phyloP scores from a whole-genome alignment of 2,113 vertebrate genomes.

The Anoplopoma fimbria region DNA sequence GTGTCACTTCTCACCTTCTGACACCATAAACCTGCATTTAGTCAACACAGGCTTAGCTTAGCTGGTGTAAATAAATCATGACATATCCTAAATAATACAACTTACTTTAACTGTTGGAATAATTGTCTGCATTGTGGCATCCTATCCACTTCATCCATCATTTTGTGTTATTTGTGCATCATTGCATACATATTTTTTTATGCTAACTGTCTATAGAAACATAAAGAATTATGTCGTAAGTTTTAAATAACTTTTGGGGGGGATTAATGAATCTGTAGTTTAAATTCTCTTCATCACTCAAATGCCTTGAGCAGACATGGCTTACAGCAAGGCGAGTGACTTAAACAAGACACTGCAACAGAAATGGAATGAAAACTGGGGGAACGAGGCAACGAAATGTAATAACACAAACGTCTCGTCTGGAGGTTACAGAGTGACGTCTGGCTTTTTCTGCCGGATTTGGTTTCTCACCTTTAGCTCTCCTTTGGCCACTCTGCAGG shows the following conservation, averaged over 20 bases:
- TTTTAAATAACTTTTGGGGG: too few species aligned
- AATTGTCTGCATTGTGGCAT: background rate
- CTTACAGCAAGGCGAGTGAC: background rate
- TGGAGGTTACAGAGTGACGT: background rate
- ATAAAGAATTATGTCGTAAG: background rate
- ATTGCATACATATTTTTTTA: too few species aligned
- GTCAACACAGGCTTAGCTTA: background rate
- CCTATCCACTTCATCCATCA: background rate
- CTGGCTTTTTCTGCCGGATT: background rate
- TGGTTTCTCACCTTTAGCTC: slow-evolving; percentile 89
- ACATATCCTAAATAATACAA: background rate
- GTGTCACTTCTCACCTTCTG: background rate
- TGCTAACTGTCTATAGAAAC: background rate
- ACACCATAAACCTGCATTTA: background rate
- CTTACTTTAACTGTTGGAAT: background rate
- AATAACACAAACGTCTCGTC: background rate
- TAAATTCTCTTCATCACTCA: background rate
- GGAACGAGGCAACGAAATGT: background rate
- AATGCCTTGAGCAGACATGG: background rate
- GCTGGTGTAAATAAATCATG: background rate
- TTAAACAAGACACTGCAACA: background rate
- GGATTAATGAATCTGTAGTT: background rate
- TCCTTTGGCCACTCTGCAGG: slow-evolving; percentile 91
- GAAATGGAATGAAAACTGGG: background rate
- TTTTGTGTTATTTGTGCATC: background rate